These are phyloP conservation scores for Campylomormyrus tamandua DNA, from an alignment of 2,113 vertebrate genomes.

Conservation along the genomic window DNA sequence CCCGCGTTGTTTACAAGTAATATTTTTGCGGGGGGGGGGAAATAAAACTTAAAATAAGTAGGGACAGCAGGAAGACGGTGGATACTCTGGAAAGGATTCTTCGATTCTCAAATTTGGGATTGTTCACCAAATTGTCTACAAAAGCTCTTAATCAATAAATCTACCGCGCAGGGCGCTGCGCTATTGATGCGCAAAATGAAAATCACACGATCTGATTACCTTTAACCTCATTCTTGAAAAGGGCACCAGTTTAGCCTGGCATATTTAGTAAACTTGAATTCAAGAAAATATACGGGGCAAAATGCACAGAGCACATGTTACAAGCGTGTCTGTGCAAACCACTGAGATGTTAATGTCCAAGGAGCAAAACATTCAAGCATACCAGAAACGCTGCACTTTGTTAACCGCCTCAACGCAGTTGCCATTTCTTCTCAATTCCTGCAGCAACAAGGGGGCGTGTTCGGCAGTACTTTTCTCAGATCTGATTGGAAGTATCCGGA, in stretches of 20 bases:
- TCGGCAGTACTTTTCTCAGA: not conserved
- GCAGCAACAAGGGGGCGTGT: not conserved
- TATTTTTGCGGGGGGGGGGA: not conserved
- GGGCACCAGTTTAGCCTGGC: not conserved
- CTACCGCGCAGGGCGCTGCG: not conserved
- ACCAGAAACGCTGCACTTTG: conserved; percentile 8
- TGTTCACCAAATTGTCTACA: not conserved
- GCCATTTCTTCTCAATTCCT: not conserved
- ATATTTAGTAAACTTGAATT: not conserved
- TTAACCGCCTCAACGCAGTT: not conserved
- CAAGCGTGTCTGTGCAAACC: not conserved
- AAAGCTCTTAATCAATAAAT: not conserved
- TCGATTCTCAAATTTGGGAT: not conserved
- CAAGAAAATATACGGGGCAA: not conserved
- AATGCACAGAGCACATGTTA: not conserved
- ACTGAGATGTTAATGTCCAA: not conserved
- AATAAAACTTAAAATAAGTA: not conserved
- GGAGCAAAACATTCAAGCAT: not conserved
- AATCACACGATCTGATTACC: not conserved
- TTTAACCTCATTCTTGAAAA: conserved; percentile 3
- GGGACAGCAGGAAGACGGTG: not conserved
- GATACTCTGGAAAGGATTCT: not conserved
- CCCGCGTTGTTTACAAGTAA: not conserved
- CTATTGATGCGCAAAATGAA: not conserved
- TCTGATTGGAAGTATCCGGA: not conserved